Base-by-base conservation (phyloP, 1,140 invertebrate species). In the Lasaia peninsularis region DNA sequence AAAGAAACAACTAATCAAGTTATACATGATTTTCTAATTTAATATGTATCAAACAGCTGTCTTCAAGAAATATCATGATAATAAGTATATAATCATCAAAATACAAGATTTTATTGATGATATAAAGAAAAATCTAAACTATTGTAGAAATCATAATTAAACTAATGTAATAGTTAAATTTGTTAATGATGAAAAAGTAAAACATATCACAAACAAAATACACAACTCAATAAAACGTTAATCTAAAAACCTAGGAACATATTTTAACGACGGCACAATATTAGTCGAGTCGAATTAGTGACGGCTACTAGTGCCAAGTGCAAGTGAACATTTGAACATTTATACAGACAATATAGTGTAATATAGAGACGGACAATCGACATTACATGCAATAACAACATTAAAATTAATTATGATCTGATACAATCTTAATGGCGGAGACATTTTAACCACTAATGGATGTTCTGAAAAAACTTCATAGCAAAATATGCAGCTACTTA, bases 271-370 rank as follows among this genome's bases (percentile, higher is more conserved):
- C 71, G 73, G 63, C 73, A 81, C 75, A 74, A 53, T 60, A 73
- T 80, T 75, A 81, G 69, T 81, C 55, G 69, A 78, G 67, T 75
- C 69, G 61, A 63, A 72, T 82, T 78, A 77, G 77, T 80, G 64
- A 77, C 70, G 50, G 65, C 75, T 77, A 78, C 75, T 58, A 58
- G 69, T 79, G 73, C 69, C 52, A 62, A 72, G 80, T 81, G 80
- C 66, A 73, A 67, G 71, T 70, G 63, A 63, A 61, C 54, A 66
- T 61, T 58, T 66, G 63, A 52, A 69, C 63, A 63, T 48, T 57
- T 69, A 62, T 66, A 69, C 63, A 75, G 54, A 35, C 60, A 65
- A 63, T 65, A 44, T 63, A 65, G 51, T 58, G 34, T 60, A 60
- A 52, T 64, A 63, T 58, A 64, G 33, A 52, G 57, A 73, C 65